phyloP scores from a whole-genome alignment of 2,888 invertebrate genomes.

The Callinectes sapidus region DNA sequence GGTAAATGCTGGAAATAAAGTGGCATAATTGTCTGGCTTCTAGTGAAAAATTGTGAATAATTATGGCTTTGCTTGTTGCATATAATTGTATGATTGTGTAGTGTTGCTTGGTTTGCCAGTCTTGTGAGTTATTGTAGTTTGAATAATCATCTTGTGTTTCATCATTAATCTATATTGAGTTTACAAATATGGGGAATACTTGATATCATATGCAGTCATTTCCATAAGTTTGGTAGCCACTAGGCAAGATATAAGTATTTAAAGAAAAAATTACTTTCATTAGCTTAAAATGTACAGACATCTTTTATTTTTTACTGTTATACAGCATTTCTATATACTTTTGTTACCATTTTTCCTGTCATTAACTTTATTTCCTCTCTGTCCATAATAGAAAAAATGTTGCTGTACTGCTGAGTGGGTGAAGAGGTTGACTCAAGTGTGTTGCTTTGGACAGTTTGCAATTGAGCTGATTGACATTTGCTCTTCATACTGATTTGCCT shows the following conservation, averaged over 20 bases:
- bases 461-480: neutral
- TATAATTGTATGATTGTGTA: neutral
- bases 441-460: neutral
- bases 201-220: neutral
- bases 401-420: neutral
- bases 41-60: neutral
- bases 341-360: too few species aligned
- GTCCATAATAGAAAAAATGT: neutral
- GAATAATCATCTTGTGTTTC: neutral
- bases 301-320: neutral
- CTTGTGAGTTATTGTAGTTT: neutral
- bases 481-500: neutral
- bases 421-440: neutral
- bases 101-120: neutral
- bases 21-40: neutral
- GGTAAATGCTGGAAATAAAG: neutral
- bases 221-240: neutral
- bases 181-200: neutral
- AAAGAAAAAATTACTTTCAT: neutral
- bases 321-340: neutral
- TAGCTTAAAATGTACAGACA: neutral
- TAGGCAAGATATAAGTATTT: neutral
- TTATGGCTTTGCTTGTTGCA: neutral
- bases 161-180: neutral
- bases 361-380: neutral